These are phyloP conservation scores for Luehdorfia chinensis DNA, from an alignment of 1,140 invertebrate genomes.

Conservation along the genomic window DNA sequence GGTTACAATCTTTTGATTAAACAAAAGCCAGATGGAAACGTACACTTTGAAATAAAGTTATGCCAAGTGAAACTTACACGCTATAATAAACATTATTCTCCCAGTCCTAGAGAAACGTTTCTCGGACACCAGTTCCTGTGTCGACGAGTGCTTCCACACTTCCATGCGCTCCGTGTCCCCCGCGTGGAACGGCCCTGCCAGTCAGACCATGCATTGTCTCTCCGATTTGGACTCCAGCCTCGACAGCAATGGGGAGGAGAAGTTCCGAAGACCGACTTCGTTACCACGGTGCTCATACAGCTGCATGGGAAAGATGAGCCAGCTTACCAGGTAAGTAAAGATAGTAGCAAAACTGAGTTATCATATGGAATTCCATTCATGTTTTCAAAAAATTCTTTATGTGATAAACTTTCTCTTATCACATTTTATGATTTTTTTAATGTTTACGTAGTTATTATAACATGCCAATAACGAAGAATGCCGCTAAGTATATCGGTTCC, in stretches of 20 bases:
- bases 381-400: too few relatives aligned
- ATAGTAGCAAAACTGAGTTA: too few relatives aligned
- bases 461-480: too few relatives aligned
- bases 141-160: constrained; percentile 60
- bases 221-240: constrained; percentile 59
- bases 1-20: too few relatives aligned
- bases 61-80: too few relatives aligned
- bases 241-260: constrained; percentile 51
- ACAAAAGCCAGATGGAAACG: too few relatives aligned
- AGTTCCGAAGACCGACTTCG: constrained; percentile 58
- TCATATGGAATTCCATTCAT: too few relatives aligned
- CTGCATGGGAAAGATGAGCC: constrained; percentile 86
- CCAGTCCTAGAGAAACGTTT: constrained; percentile 63
- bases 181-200: constrained; percentile 50
- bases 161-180: constrained; percentile 59
- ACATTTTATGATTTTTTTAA: too few relatives aligned
- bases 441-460: too few relatives aligned
- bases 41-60: too few relatives aligned
- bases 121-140: constrained; percentile 59
- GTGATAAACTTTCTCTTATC: too few relatives aligned
- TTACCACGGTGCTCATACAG: constrained; percentile 83
- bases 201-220: constrained; percentile 67
- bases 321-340: constrained; percentile 73
- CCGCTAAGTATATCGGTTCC: too few relatives aligned
- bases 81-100: constrained; percentile 13